Base-by-base conservation (phyloP, 2,888 invertebrate species). In the Theretra japonica region DNA sequence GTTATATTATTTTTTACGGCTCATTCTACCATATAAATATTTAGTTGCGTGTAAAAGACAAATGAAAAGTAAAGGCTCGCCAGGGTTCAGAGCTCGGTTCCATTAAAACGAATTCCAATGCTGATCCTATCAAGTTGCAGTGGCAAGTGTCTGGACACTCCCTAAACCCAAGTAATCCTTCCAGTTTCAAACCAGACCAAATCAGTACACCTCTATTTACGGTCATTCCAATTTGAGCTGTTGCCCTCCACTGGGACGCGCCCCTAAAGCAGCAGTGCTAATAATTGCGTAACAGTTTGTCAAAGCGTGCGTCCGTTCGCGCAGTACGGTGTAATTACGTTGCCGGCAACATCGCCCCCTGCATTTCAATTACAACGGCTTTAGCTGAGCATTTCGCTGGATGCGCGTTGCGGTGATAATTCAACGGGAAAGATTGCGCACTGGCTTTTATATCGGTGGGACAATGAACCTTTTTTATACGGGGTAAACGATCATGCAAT, bases 231-330 rank as follows among this genome's bases (percentile, higher is more conserved):
- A 21, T 41, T 25, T 23, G 53, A 23, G 15, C 68, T n/a, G 19
- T 25, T 17, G 25, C 21, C 33, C 25, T 7, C 23, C 68, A 68
- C 15, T 68, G 21, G 56, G 41, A 53, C 33, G 7, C 21, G 15
- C 23, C 70, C 69, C 72, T 73, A 73, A 74, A 33, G 62, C 28
- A 25, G 60, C 25, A 53, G 48, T 60, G 62, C 62, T 56, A 65
- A 23, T 77, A 79, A 79, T 81, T 80, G 78, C 78, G 83, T 83
- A 84, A 85, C 84, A 84, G 83, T 86, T 84, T 86, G 86, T 86
- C 86, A 87, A 84, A 86, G 82, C 82, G 80, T 80, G 78, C 80
- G 81, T 82, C 77, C 80, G 76, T 79, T 79, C 79, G 76, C 79
- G 75, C 73, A 79, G 75, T 75, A 76, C 77, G 77, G 76, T 76